Percentiles rank a stretch among this genome's conserved stretches.
Conservation (phyloP, 2,113 vertebrate species). For the Gyps fulvus region DNA sequence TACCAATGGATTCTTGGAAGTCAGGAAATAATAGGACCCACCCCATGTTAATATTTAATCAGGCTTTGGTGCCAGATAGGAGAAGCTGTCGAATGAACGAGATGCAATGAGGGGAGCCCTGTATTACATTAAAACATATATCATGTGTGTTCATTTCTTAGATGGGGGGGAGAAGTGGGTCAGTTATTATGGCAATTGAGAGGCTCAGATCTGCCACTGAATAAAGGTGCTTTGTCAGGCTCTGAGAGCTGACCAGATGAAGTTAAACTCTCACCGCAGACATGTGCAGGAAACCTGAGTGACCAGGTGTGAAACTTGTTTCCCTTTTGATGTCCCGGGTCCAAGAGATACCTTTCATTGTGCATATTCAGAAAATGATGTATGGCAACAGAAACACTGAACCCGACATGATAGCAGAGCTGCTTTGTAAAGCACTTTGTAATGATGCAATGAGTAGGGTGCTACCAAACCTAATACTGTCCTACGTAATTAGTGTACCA, state of each 20-base stretch:
- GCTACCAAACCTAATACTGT: neutral
- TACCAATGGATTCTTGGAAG: conserved; percentile 59
- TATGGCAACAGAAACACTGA: neutral
- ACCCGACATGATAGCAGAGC: neutral
- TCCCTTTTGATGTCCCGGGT: neutral
- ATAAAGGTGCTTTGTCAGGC: neutral
- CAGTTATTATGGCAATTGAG: neutral
- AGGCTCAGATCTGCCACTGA: neutral
- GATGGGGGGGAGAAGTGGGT: neutral
- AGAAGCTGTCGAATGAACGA: neutral
- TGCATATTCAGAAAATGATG: neutral
- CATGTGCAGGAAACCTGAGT: neutral
- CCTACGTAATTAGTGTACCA: neutral
- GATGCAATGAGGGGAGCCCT: neutral
- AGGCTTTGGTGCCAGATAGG: conserved; percentile 36
- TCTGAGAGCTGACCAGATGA: neutral
- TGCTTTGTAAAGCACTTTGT: neutral
- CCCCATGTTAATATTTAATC: conserved; percentile 53
- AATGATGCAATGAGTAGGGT: neutral
- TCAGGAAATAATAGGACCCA: conserved; percentile 52
- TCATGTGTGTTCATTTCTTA: neutral
- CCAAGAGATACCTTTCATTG: neutral
- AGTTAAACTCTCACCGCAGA: neutral
- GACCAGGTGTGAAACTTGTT: neutral
- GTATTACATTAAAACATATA: neutral